phyloP scores from a whole-genome alignment of 2,113 vertebrate genomes.

The Melanocharis versteri region DNA sequence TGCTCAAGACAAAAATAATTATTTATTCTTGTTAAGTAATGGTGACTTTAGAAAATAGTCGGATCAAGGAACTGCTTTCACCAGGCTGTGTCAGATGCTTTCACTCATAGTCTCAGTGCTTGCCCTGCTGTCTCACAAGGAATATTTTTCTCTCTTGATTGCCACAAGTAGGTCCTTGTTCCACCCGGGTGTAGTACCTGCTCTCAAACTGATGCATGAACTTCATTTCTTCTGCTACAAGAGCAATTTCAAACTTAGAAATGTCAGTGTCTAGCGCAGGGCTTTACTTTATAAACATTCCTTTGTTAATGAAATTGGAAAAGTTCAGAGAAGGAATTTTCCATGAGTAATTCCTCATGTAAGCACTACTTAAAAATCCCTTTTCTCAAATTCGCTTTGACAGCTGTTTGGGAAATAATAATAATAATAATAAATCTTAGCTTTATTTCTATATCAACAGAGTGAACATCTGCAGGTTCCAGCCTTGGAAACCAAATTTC shows the following conservation, averaged over 20 bases:
- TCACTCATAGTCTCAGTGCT: background rate
- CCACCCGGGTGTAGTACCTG: background rate
- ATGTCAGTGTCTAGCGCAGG: background rate
- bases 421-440: background rate
- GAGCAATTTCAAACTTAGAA: background rate
- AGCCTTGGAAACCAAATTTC: background rate
- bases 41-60: background rate
- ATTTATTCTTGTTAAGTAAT: background rate
- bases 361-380: background rate
- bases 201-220: background rate
- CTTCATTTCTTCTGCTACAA: conserved; percentile 3
- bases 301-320: conserved; percentile 45
- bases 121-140: background rate
- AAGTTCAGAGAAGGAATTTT: conserved; percentile 41
- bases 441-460: background rate
- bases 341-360: conserved; percentile 11
- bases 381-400: background rate
- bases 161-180: background rate
- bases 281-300: conserved; percentile 44
- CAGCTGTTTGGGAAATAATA: conserved; percentile 1
- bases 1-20: background rate
- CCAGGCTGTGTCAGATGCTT: background rate
- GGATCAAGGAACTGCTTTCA: background rate
- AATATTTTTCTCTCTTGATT: background rate
- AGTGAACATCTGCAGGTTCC: background rate